Evolutionary conservation across 2,888 invertebrate genomes (phyloP), one percentile per base, ranked within the genome.

Genomic region (Caenorhabditis angaria): DNA sequence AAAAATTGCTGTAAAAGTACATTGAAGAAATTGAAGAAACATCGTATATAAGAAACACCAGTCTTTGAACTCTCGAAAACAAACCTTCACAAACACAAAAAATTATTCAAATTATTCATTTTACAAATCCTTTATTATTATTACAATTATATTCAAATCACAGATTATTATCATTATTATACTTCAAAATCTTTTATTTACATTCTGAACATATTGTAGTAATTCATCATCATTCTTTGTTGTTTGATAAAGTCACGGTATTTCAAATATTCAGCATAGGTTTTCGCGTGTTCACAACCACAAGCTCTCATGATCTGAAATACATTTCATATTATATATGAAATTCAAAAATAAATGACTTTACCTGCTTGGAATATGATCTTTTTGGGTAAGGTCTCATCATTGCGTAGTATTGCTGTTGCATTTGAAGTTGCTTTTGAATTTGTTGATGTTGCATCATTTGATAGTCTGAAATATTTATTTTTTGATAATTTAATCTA

Each of bases 251-350:
- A 41, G 10, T 41, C 41, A 12, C 41, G 41, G 14, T 50, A 18
- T 51, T 55, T 70, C 24, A 70, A 48, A 27, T 70, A 70, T 22
- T 70, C 70, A 14, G 57, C 58, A 48, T 70, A 70, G 5, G 70
- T 70, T 61, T 70, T 70, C 0, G 70, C 61, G 1, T 25, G 41
- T 28, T 65, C 59, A 61, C 70, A 70, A 14, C 70, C 70, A 32
- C 70, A 70, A 12, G 64, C 65, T n/a, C 41, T 65, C 70, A 64
- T 65, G 57, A 70, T 61, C 70, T 65, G 41, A 28, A 56, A 54
- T 29, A 47, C n/a, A 24, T 22, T 50, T 35, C 35, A 35, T 35
- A 35, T 10, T 35, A n/a, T n/a, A n/a, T n/a, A n/a, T 25, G n/a
- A 61, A 70, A 10, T 70, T 64, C 8, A 58, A 61, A 3, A 70